Percentiles rank a stretch among this genome's conserved stretches.
Evolutionary conservation across 1,140 invertebrate genomes (phyloP).

Genomic region (Steinernema khuongi): DNA sequence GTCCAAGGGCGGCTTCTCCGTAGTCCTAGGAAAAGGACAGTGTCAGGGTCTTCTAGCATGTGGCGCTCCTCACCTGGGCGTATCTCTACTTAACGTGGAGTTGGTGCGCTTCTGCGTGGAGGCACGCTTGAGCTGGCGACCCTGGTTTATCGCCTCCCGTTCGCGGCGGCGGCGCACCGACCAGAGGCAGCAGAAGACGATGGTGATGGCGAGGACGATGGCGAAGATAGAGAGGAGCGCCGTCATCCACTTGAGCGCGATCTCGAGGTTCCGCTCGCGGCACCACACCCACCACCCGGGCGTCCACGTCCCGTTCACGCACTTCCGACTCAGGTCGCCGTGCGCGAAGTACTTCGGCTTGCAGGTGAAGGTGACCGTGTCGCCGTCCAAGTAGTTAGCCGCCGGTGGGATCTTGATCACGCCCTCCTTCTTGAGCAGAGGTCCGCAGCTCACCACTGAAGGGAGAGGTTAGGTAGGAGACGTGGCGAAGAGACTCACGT

Average conservation of each 20-base stretch:
- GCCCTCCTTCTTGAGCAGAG: conserved; percentile 42
- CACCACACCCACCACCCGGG: conserved; percentile 43
- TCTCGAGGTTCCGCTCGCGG: conserved; percentile 35
- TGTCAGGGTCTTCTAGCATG: background rate
- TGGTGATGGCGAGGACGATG: conserved; percentile 27
- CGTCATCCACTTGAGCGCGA: conserved; percentile 41
- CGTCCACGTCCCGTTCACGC: conserved; percentile 53
- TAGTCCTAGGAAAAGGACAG: background rate
- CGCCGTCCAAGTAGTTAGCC: conserved; percentile 47
- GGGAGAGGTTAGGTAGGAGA: background rate
- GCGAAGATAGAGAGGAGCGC: conserved; percentile 33
- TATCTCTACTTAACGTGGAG: background rate
- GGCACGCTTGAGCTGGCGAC: conserved; percentile 9
- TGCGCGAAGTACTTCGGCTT: conserved; percentile 55
- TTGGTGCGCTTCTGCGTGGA: background rate
- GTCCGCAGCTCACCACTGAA: conserved; percentile 46
- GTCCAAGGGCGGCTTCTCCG: background rate
- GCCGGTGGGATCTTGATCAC: conserved; percentile 50
- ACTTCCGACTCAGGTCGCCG: conserved; percentile 45
- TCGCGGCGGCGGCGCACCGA: conserved; percentile 14
- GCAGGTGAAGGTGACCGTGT: conserved; percentile 50
- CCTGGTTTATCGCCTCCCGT: conserved; percentile 16
- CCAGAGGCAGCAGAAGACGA: conserved; percentile 34
- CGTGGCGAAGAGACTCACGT: conserved; percentile 22
- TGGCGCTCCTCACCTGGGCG: background rate